phyloP scores from a whole-genome alignment of 2,888 invertebrate species.

The Acleris cristana region DNA sequence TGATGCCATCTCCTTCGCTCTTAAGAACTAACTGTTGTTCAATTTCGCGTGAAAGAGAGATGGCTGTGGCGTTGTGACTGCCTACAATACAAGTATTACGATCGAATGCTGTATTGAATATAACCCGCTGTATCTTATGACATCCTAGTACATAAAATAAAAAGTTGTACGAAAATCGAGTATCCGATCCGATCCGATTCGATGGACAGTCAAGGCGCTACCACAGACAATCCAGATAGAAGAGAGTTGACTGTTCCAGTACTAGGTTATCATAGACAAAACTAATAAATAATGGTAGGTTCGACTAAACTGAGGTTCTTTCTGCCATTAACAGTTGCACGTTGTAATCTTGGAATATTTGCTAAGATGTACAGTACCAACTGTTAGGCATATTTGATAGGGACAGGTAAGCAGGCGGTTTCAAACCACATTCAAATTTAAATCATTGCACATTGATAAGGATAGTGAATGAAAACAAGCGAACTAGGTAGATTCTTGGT shows the following conservation, averaged over 20 bases:
- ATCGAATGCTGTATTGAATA: no score
- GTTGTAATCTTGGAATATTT: neutral
- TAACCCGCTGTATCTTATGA: constrained; percentile 9
- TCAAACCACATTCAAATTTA: no score
- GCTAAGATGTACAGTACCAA: neutral
- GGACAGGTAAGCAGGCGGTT: no score
- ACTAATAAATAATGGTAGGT: no score
- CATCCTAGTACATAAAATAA: constrained; percentile 24
- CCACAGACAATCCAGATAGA: constrained; percentile 4
- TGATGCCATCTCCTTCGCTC: constrained; percentile 16
- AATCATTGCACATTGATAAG: no score
- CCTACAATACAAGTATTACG: no score
- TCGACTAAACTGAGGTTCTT: no score
- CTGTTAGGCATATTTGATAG: neutral
- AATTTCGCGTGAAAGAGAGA: constrained; percentile 9
- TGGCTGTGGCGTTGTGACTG: neutral
- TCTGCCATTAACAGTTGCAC: no score
- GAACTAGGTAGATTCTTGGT: no score
- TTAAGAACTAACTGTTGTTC: neutral
- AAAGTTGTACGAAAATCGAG: constrained; percentile 44
- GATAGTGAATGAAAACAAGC: no score
- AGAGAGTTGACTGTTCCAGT: constrained; percentile 9
- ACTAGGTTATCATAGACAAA: constrained; percentile 32
- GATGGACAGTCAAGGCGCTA: neutral
- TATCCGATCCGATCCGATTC: constrained; percentile 35